A percentile compares a stretch with the other conserved stretches of the same genome.
phyloP scores from a whole-genome alignment of 2,888 invertebrate species.

The Drosophila differens region DNA sequence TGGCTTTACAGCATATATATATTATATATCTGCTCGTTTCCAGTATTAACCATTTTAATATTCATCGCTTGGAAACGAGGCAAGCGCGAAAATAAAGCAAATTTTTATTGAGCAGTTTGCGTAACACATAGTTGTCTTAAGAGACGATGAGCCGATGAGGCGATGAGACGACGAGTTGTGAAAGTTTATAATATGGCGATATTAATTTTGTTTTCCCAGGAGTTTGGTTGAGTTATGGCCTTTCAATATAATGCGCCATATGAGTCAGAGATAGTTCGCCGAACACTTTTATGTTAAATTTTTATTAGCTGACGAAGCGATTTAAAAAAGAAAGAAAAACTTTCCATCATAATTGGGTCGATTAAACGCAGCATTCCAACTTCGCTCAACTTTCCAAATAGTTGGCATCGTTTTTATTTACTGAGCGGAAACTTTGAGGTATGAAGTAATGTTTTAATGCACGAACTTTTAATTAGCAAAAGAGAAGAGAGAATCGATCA shows the following conservation, averaged over 20 bases:
- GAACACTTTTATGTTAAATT: conserved; percentile 52
- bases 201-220: conserved; percentile 70
- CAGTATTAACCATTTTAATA: conserved; percentile 44
- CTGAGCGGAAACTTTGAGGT: conserved; percentile 40
- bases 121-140: conserved; percentile 46
- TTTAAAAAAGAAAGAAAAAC: conserved; percentile 23
- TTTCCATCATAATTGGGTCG: conserved; percentile 71
- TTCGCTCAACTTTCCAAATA: conserved; percentile 66
- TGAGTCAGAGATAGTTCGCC: conserved; percentile 43
- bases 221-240: conserved; percentile 68
- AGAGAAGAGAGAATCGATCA: conserved; percentile 11
- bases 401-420: conserved; percentile 70
- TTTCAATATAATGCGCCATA: conserved; percentile 68
- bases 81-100: conserved; percentile 54
- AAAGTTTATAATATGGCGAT: conserved; percentile 69
- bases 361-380: conserved; percentile 63
- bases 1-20: conserved; percentile 57
- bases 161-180: conserved; percentile 1
- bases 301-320: conserved; percentile 61
- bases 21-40: conserved; percentile 36
- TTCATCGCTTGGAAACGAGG: conserved; percentile 49
- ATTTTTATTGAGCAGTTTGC: conserved; percentile 44
- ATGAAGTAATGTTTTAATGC: conserved; percentile 12
- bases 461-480: conserved; percentile 49
- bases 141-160: conserved; percentile 9